phyloP scores from a whole-genome alignment of 2,797 vertebrate genomes.

The Phaenicophaeus curvirostris region DNA sequence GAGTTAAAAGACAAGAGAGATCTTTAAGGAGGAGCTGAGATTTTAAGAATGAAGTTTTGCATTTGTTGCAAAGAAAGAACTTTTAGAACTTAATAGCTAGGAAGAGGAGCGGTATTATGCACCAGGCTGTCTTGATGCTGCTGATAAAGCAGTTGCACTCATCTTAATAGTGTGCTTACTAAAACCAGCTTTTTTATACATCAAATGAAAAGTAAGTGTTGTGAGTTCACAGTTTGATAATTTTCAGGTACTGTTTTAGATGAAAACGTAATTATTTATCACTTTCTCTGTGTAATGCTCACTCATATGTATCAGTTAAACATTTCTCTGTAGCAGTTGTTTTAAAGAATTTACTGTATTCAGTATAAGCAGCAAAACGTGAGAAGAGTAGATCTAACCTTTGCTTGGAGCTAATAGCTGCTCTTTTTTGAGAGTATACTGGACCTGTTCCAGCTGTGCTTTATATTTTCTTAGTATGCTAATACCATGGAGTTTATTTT shows the following conservation, averaged over 20 bases:
- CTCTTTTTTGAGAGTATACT: background rate
- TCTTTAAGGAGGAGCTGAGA: background rate
- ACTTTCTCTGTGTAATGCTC: background rate
- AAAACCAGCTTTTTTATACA: background rate
- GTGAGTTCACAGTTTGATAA: background rate
- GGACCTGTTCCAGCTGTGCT: background rate
- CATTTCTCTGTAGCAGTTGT: background rate
- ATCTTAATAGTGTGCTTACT: background rate
- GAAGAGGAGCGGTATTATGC: constrained; percentile 15
- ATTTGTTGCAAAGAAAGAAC: background rate
- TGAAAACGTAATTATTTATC: constrained; percentile 37
- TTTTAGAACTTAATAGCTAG: constrained; percentile 24
- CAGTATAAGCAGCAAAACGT: background rate
- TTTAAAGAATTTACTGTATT: constrained; percentile 2
- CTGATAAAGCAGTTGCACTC: constrained; percentile 11
- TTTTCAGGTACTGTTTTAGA: background rate
- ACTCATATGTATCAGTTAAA: background rate
- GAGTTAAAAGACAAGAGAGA: background rate
- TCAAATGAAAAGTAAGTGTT: background rate
- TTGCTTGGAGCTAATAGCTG: background rate
- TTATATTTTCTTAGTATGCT: background rate
- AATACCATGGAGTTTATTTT: background rate
- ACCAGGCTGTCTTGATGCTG: background rate
- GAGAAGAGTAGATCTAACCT: background rate
- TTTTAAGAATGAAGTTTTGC: background rate